Base-by-base conservation (phyloP, 2,888 invertebrate species). In the Lithophane socia region DNA sequence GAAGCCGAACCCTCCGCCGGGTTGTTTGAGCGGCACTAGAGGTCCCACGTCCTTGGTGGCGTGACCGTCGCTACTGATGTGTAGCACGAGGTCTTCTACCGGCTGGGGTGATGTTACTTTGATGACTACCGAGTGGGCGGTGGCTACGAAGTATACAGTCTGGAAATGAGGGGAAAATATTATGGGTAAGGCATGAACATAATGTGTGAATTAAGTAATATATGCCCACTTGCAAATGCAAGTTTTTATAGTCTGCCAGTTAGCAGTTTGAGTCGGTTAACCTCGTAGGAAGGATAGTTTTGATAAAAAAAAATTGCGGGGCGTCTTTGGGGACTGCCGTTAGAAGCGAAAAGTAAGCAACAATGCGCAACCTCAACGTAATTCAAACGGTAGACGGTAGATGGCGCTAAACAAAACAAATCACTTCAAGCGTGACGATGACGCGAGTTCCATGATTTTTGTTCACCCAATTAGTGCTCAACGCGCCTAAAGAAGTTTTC, bases 61-160 rank as follows among this genome's bases (percentile, higher is more conserved):
- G 82, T 82, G 68, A 66, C 89, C 83, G 88, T 94, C 87, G 24
- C 88, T 87, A 13, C 85, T 87, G 0, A 97, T 88, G 79, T 92
- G 93, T 54, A 97, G 93, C 79, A 92, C 89, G 12, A 98, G 91
- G 87, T 97, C 97, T 0, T 92, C 78, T 1, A 95, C 96, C 0
- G 92, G 79, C 21, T 94, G 92, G 10, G 97, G 95, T 0, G 97
- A 95, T n/a, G 97, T 88, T 68, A 97, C 95, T 3, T 95, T 93
- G 21, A 97, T 89, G 2, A 97, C 97, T 3, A 97, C 95, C 47
- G 97, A 96, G 92, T 98, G 98, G 0, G 97, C 95, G 7, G 96
- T 92, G 2, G 98, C 97, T 42, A 94, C 96, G 73, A 97, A 95
- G 49, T 95, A 90, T 0, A 97, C 95, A 2, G 95, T 94, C 94